Evolutionary conservation across 2,888 invertebrate genomes (phyloP), one percentile per base, ranked within the genome.

Genomic region (Itoplectis maculator): DNA sequence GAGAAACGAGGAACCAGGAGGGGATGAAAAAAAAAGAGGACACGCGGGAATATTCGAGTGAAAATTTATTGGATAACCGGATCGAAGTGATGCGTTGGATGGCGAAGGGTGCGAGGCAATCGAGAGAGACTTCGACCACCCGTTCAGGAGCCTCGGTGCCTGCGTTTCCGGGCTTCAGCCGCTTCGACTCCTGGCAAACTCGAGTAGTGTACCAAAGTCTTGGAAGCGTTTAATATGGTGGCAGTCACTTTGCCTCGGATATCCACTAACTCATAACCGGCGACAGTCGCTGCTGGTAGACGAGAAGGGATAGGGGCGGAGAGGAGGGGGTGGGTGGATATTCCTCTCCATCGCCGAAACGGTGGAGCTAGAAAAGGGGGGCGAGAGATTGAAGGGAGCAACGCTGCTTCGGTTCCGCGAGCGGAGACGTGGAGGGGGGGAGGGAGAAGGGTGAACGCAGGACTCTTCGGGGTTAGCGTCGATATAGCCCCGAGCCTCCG

Each of bases 181-280:
- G 18, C 56, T 70, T 37, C 23, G 75, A 80, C 75, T 75, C 40
- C 45, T 37, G 72, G 76, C 76, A 77, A 77, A 77, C 54, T 81
- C 69, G 54, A 75, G 56, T 69, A 74, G 23, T 51, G 61, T 72
- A 37, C 61, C 69, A 80, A 80, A 69, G 51, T 72, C 59, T 79
- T 47, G 85, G 86, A 86, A 81, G 86, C 87, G 83, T 90, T 89
- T 91, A 89, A 91, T 91, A 89, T 88, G 88, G 87, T 86, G 81
- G 86, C 88, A 88, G 87, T 89, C 89, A 66, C 80, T 82, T 87
- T 86, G 81, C 78, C 81, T 86, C 66, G 61, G 72, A 85, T 85
- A 87, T 87, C 87, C 83, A 87, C 85, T 89, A 90, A 89, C 88
- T 90, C 89, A 90, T 88, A 88, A 86, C 85, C 82, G 76, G 81